These are phyloP conservation scores for Sinopyrophorus schimmeli DNA, from an alignment of 2,888 invertebrate genomes.

Conservation along the genomic window DNA sequence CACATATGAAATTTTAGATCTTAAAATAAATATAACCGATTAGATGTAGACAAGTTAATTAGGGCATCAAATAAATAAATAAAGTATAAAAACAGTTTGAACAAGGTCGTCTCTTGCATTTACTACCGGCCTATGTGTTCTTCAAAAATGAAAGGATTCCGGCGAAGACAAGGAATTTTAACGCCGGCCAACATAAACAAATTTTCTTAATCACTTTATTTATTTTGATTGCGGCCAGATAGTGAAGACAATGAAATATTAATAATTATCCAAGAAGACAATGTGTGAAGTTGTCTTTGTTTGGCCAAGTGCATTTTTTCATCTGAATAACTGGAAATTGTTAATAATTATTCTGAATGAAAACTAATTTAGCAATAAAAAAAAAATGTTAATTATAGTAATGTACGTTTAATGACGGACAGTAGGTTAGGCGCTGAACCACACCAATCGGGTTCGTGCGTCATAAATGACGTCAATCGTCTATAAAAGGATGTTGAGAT, in stretches of 20 bases:
- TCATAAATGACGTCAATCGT: constrained; percentile 42
- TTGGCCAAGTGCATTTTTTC: no score
- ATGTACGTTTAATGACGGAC: constrained; percentile 27
- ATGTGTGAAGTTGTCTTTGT: no score
- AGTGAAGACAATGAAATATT: no score
- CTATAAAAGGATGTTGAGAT: constrained; percentile 40
- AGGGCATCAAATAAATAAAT: constrained; percentile 6
- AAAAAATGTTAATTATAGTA: constrained; percentile 29
- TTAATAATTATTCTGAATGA: no score
- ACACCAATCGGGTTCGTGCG: constrained; percentile 37
- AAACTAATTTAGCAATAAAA: constrained; percentile 25
- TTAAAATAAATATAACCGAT: no score
- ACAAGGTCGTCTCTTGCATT: constrained; percentile 7
- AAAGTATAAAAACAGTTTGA: constrained; percentile 1
- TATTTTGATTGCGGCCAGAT: no score
- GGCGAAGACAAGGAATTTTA: constrained; percentile 2
- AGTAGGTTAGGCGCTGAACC: constrained; percentile 32
- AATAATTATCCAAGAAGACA: no score
- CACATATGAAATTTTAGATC: no score
- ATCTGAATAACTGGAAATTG: no score
- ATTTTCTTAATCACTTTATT: background rate
- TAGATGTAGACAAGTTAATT: no score
- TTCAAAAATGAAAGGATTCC: background rate
- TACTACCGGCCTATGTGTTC: background rate
- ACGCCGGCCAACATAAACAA: background rate